Percentiles rank a stretch among this genome's conserved stretches.
Evolutionary conservation across 2,888 invertebrate genomes (phyloP).

Genomic region (Acrobasis repandana): DNA sequence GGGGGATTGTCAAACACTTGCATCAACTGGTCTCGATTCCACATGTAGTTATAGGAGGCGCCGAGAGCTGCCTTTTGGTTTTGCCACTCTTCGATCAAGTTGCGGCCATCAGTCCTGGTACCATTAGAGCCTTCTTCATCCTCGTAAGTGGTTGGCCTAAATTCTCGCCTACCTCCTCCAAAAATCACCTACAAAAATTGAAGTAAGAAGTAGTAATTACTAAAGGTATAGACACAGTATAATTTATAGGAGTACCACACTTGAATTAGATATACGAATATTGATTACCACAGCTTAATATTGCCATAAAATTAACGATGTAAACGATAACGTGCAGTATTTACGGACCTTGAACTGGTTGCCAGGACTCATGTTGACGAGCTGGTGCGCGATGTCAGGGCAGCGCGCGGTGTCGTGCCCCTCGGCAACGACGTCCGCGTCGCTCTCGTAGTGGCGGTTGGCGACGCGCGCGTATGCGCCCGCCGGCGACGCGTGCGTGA

Average conservation of each 20-base stretch:
- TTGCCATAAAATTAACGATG: neutral
- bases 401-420: constrained; percentile 58
- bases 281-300: too few species aligned
- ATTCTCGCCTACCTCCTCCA: constrained; percentile 87
- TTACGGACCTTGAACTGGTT: constrained; percentile 83
- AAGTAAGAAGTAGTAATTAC: too few species aligned
- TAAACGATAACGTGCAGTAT: neutral
- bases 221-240: too few species aligned
- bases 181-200: constrained; percentile 82
- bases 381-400: constrained; percentile 87
- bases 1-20: constrained; percentile 67
- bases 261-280: too few species aligned
- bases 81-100: constrained; percentile 87
- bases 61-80: constrained; percentile 63
- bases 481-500: constrained; percentile 84
- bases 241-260: too few species aligned
- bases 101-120: constrained; percentile 80
- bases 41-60: constrained; percentile 75
- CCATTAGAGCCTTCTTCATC: constrained; percentile 80
- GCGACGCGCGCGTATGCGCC: constrained; percentile 84
- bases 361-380: constrained; percentile 85
- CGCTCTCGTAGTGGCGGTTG: constrained; percentile 88
- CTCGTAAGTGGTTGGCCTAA: constrained; percentile 78
- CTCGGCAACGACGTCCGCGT: constrained; percentile 72
- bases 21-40: constrained; percentile 83